Conservation (phyloP, 2,888 invertebrate species). For the Lasioglossum calceatum region DNA sequence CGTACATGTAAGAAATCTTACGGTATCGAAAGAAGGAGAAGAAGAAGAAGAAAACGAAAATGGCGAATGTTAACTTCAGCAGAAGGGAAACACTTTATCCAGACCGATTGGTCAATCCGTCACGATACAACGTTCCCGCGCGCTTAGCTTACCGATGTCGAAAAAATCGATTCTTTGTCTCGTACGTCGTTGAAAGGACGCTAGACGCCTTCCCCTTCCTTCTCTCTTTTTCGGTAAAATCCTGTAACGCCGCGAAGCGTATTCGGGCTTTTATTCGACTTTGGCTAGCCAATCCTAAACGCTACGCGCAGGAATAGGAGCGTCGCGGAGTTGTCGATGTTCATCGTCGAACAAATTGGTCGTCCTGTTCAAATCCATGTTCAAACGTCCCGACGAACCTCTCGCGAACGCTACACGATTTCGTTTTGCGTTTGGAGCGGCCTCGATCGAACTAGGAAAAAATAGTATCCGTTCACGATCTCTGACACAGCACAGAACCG, state of each 20-base stretch:
- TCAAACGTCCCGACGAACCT: too few species aligned
- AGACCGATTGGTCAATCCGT: neutral
- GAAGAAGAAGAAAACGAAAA: neutral
- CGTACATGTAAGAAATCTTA: slow-evolving; percentile 52
- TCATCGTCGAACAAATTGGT: too few species aligned
- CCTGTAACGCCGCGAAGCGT: neutral
- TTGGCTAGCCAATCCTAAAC: neutral
- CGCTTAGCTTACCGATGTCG: neutral
- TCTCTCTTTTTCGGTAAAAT: neutral
- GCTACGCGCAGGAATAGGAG: neutral
- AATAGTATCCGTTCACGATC: too few species aligned
- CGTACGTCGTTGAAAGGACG: neutral
- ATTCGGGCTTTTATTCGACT: neutral
- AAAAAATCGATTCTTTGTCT: neutral
- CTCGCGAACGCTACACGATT: too few species aligned
- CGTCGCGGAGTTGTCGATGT: neutral
- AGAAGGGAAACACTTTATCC: neutral
- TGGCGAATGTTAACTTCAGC: neutral
- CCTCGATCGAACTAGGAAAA: neutral
- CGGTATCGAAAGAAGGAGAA: slow-evolving; percentile 23
- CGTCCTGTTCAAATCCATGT: too few species aligned
- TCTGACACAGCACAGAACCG: too few species aligned
- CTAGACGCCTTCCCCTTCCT: neutral
- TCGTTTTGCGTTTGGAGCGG: neutral
- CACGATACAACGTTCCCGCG: neutral